phyloP scores from a whole-genome alignment of 2,888 invertebrate genomes.

The Cinara cedri region DNA sequence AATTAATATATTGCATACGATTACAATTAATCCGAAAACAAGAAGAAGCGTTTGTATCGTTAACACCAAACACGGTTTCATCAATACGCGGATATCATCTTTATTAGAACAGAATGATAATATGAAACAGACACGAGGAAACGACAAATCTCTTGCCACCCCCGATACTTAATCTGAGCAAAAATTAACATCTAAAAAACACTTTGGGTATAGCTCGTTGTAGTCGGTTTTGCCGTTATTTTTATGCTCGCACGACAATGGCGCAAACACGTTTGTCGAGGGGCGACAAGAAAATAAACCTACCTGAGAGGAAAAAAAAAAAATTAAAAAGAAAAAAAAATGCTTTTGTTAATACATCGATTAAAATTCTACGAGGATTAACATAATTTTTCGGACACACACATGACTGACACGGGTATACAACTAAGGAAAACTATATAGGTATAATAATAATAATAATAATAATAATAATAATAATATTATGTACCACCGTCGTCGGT shows the following conservation, averaged over 20 bases:
- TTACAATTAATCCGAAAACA: neutral
- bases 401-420: slow-evolving; percentile 53
- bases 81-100: too few species aligned
- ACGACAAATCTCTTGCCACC: neutral
- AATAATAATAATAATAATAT: too few species aligned
- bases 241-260: slow-evolving; percentile 34
- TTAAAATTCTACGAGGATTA: slow-evolving; percentile 52
- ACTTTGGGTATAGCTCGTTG: slow-evolving; percentile 20
- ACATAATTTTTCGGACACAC: slow-evolving; percentile 57
- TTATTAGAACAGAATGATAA: too few species aligned
- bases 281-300: slow-evolving; percentile 38
- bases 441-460: too few species aligned
- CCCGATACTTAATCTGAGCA: too few species aligned
- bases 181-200: neutral
- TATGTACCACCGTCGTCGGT: neutral
- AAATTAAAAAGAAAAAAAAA: slow-evolving; percentile 36
- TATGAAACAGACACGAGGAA: too few species aligned
- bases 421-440: slow-evolving; percentile 28
- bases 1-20: neutral
- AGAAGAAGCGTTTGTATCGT: neutral
- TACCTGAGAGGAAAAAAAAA: slow-evolving; percentile 44
- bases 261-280: slow-evolving; percentile 47
- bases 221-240: slow-evolving; percentile 51
- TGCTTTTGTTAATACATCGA: slow-evolving; percentile 56
- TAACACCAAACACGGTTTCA: neutral